These are phyloP conservation scores for Pedicia rivosa DNA, from an alignment of 2,888 invertebrate genomes.

Conservation along the genomic window DNA sequence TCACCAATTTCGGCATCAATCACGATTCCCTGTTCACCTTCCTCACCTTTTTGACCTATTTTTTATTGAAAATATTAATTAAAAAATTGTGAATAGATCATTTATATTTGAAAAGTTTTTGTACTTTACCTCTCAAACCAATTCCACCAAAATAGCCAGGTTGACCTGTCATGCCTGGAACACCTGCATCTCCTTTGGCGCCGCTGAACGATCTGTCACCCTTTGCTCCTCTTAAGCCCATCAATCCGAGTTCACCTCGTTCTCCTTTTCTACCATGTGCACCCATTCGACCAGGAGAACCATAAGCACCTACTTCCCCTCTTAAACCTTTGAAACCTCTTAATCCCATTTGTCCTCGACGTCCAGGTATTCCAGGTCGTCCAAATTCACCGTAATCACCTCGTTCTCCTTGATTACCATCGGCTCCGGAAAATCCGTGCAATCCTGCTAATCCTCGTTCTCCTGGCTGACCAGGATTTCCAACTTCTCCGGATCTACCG, in stretches of 20 bases:
- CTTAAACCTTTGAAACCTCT: slow-evolving; percentile 25
- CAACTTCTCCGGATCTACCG: slow-evolving; percentile 32
- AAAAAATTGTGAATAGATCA: no score
- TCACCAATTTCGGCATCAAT: slow-evolving; percentile 14
- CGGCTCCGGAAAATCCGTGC: slow-evolving; percentile 38
- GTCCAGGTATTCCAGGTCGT: slow-evolving; percentile 31
- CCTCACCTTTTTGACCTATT: slow-evolving; percentile 29
- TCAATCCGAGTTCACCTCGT: background rate
- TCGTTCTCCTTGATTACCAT: slow-evolving; percentile 35
- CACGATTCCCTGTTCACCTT: slow-evolving; percentile 32
- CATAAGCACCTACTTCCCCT: slow-evolving; percentile 9
- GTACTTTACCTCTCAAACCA: no score
- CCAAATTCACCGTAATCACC: slow-evolving; percentile 40
- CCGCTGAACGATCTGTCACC: no score
- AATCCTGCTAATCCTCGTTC: slow-evolving; percentile 39
- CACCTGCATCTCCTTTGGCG: slow-evolving; percentile 10
- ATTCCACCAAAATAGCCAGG: slow-evolving; percentile 26
- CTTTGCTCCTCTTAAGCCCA: slow-evolving; percentile 4
- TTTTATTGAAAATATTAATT: no score
- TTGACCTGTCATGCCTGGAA: slow-evolving; percentile 4
- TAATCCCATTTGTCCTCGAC: slow-evolving; percentile 35
- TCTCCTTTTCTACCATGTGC: slow-evolving; percentile 22
- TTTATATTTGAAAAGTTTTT: no score
- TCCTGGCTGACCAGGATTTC: slow-evolving; percentile 31
- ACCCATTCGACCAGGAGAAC: slow-evolving; percentile 14